These are phyloP conservation scores for Ephydatia muelleri DNA, from an alignment of 37 sponge, comb jelly and placozoan genomes.

Conservation along the genomic window DNA sequence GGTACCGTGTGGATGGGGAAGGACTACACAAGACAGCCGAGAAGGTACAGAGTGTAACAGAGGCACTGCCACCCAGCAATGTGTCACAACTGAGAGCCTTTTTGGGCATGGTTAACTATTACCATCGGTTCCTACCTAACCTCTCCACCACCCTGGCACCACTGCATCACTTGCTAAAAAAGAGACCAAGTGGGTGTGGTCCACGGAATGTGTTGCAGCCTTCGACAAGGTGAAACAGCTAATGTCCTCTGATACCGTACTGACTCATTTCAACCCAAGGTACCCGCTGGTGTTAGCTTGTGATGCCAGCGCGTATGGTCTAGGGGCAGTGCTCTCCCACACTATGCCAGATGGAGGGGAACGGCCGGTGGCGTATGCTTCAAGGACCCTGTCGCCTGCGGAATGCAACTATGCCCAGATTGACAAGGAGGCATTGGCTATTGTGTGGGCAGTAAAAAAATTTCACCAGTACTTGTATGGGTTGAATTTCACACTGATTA, in stretches of 20 bases:
- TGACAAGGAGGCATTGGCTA: conserved; percentile 10
- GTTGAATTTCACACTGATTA: neutral
- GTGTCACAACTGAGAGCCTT: conserved; percentile 1
- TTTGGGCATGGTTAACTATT: neutral
- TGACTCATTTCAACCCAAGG: conserved; percentile 9
- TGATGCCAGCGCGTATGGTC: conserved; percentile 20
- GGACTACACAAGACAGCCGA: conserved; percentile 21
- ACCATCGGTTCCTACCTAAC: conserved; percentile 20
- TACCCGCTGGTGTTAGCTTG: conserved; percentile 2
- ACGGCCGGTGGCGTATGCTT: conserved; percentile 19
- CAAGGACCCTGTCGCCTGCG: neutral
- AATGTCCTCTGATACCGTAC: conserved; percentile 10
- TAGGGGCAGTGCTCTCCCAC: conserved; percentile 34
- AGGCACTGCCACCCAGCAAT: conserved; percentile 12
- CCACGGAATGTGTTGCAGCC: neutral
- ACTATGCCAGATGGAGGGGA: conserved; percentile 8
- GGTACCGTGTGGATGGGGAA: conserved; percentile 4
- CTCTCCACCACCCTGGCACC: conserved; percentile 15
- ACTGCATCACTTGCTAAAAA: conserved; percentile 8
- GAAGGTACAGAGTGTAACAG: conserved; percentile 6
- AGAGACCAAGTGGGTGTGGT: conserved; percentile 8
- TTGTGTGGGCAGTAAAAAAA: neutral
- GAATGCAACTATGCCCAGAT: conserved; percentile 9
- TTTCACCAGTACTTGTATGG: conserved; percentile 22
- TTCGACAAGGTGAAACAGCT: conserved; percentile 12